phyloP scores from a whole-genome alignment of 2,113 vertebrate genomes.

The Anoplopoma fimbria region DNA sequence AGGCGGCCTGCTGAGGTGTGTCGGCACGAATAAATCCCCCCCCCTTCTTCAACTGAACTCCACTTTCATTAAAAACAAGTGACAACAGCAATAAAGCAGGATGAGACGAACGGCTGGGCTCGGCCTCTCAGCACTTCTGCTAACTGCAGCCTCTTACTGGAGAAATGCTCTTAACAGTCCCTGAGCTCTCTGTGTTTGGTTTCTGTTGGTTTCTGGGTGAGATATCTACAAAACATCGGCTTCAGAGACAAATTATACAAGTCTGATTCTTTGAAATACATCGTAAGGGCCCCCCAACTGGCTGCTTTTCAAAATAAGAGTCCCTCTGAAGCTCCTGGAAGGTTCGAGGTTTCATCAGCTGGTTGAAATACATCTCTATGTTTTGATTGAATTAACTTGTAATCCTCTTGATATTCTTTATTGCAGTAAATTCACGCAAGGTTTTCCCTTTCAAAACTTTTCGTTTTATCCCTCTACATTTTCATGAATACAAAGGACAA shows the following conservation, averaged over 20 bases:
- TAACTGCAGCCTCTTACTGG: conserved; percentile 38
- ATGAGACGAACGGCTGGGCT: conserved; percentile 26
- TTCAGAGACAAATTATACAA: neutral
- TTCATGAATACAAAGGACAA: neutral
- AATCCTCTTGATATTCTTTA: neutral
- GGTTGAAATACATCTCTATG: neutral
- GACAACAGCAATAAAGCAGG: conserved; percentile 70
- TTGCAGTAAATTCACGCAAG: neutral
- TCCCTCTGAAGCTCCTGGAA: neutral
- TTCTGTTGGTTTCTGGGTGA: neutral
- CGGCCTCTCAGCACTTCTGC: conserved; percentile 49
- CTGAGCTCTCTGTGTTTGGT: neutral
- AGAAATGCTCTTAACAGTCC: conserved; percentile 3
- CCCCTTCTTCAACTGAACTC: conserved; percentile 38
- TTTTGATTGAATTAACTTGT: neutral
- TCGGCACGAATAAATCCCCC: conserved; percentile 19
- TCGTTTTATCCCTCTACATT: neutral
- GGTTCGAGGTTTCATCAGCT: neutral
- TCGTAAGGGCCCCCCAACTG: too few relatives aligned
- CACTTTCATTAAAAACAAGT: conserved; percentile 71
- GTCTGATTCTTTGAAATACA: neutral
- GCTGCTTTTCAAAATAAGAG: neutral
- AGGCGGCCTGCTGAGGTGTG: conserved; percentile 25
- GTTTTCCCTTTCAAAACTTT: neutral
- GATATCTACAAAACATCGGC: neutral